phyloP scores from a whole-genome alignment of 2,797 vertebrate genomes.

The Malacoraja senta region DNA sequence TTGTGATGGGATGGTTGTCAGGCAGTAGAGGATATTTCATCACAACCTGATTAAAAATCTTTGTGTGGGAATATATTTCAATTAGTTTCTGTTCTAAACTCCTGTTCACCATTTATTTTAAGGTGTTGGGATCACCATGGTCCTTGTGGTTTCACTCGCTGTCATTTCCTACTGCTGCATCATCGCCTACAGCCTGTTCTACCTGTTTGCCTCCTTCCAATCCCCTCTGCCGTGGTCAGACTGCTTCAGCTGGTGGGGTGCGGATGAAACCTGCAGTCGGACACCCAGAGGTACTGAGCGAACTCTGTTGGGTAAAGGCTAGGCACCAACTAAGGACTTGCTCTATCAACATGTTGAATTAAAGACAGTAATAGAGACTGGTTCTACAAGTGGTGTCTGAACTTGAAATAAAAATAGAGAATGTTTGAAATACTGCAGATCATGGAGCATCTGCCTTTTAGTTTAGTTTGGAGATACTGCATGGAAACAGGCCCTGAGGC shows the following conservation, averaged over 20 bases:
- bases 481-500: too few species aligned
- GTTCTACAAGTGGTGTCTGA: too few species aligned
- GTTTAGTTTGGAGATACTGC: too few species aligned
- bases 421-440: too few species aligned
- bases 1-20: too few species aligned
- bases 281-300: slow-evolving; percentile 38
- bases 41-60: background rate
- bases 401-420: too few species aligned
- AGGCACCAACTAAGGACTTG: too few species aligned
- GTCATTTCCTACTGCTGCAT: background rate
- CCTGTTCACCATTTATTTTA: background rate
- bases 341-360: too few species aligned
- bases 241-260: slow-evolving; percentile 59
- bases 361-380: too few species aligned
- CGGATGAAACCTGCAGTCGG: slow-evolving; percentile 66
- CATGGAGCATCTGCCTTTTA: too few species aligned
- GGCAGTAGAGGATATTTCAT: too few species aligned
- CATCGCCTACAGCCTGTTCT: slow-evolving; percentile 66
- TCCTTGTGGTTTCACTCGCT: background rate
- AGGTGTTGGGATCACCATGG: background rate
- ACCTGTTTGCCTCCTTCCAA: slow-evolving; percentile 88
- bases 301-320: too few species aligned
- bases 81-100: background rate
- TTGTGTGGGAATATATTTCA: background rate
- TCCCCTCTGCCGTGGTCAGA: slow-evolving; percentile 74